Conservation (phyloP, 2,797 vertebrate species). For the Meriones psammophilus region DNA sequence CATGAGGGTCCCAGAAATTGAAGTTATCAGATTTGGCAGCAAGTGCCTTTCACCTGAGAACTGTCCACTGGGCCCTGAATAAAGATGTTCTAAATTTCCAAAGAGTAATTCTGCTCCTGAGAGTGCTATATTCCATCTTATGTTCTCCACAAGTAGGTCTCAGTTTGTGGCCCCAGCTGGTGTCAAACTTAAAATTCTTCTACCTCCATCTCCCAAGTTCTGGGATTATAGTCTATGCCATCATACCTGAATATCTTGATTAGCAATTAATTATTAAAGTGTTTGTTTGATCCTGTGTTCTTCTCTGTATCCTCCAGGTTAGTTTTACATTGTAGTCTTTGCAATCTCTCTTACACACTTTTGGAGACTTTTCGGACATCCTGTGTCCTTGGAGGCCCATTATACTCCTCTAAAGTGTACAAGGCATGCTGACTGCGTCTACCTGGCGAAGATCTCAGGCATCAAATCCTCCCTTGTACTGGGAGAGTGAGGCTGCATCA, state of each 20-base stretch:
- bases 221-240: too few relatives aligned
- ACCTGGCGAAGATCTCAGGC: neutral
- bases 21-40: neutral
- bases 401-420: neutral
- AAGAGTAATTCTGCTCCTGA: neutral
- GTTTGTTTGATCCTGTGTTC: neutral
- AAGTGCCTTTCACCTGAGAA: neutral
- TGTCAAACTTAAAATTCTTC: neutral
- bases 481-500: neutral
- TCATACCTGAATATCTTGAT: neutral
- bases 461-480: neutral
- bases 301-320: neutral
- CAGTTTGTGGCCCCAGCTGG: neutral
- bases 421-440: neutral
- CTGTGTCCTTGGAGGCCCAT: neutral
- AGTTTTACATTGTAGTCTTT: neutral
- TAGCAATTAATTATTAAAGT: slow-evolving; percentile 55
- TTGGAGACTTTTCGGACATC: slow-evolving; percentile 6
- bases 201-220: neutral
- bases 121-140: neutral
- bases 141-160: neutral
- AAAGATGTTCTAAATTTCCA: slow-evolving; percentile 12
- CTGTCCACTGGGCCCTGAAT: neutral
- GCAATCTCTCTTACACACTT: neutral
- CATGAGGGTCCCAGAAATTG: neutral